Evolutionary conservation across 2,113 vertebrate genomes (phyloP).

Genomic region (Aviceda subcristata): DNA sequence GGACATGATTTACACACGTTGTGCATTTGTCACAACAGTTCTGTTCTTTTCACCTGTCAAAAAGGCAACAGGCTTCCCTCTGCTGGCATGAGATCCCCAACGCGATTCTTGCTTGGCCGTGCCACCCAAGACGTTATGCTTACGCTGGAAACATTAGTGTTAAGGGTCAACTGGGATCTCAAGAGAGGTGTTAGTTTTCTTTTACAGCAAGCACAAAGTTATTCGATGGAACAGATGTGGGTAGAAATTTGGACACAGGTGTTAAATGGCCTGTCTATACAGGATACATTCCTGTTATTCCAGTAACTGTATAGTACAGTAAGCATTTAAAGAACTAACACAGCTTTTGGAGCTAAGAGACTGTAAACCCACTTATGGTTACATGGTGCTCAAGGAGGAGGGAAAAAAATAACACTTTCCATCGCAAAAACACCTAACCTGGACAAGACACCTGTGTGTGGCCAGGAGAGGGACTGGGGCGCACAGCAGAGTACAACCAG

Average conservation of each 20-base stretch:
- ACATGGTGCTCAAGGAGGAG: not conserved
- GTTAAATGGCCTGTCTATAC: too few species aligned
- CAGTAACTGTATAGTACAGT: rapidly evolving
- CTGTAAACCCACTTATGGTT: too few species aligned
- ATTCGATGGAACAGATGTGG: too few species aligned
- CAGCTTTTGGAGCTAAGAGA: not conserved
- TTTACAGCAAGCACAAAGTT: not conserved
- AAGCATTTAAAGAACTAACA: not conserved
- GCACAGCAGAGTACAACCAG: rapidly evolving
- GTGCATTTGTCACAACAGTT: not conserved
- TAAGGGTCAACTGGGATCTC: not conserved
- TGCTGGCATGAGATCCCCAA: too few species aligned
- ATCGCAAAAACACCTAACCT: rapidly evolving
- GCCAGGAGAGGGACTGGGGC: not conserved
- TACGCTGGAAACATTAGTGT: rapidly evolving
- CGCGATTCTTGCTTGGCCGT: rapidly evolving
- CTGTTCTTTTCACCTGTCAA: rapidly evolving
- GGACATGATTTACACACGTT: rapidly evolving
- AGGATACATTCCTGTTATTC: too few species aligned
- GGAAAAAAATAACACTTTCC: too few species aligned
- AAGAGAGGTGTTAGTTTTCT: not conserved
- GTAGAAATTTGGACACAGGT: not conserved
- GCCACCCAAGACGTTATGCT: not conserved
- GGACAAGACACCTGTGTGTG: rapidly evolving
- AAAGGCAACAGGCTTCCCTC: not conserved